Percentiles rank a stretch among this genome's conserved stretches.
Evolutionary conservation across 2,113 vertebrate species (phyloP).

Genomic region (Stegastes partitus): DNA sequence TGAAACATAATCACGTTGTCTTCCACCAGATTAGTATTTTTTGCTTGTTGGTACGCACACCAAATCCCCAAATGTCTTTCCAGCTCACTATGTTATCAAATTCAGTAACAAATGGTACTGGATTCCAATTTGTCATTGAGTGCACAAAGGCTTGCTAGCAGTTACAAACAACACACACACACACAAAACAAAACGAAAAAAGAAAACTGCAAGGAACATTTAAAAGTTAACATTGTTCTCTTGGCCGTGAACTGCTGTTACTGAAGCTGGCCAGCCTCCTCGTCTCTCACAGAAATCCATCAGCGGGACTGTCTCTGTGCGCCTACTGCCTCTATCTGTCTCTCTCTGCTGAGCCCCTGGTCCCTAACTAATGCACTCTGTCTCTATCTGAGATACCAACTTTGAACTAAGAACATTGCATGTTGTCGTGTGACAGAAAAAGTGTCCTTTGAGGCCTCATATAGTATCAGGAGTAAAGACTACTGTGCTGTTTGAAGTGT

Average conservation of each 20-base stretch:
- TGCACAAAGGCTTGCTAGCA: not conserved
- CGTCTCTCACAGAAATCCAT: slow-evolving; percentile 37
- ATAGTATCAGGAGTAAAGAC: slow-evolving; percentile 48
- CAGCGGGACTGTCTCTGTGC: slow-evolving; percentile 22
- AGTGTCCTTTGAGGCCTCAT: slow-evolving; percentile 35
- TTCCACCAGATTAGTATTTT: slow-evolving; percentile 12
- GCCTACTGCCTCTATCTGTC: slow-evolving; percentile 16
- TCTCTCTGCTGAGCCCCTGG: slow-evolving; percentile 11
- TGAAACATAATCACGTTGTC: slow-evolving; percentile 37
- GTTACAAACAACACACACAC: not conserved
- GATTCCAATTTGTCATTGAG: not conserved
- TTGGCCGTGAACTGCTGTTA: slow-evolving; percentile 7
- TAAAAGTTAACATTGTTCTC: slow-evolving; percentile 14
- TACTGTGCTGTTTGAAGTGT: slow-evolving; percentile 55
- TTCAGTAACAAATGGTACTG: not conserved
- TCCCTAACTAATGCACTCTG: slow-evolving; percentile 28
- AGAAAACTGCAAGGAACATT: slow-evolving; percentile 10
- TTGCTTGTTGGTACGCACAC: not conserved
- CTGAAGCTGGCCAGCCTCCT: slow-evolving; percentile 7
- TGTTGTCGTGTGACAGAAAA: slow-evolving; percentile 39
- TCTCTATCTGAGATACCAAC: slow-evolving; percentile 41
- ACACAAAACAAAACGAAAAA: not conserved
- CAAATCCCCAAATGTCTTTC: not conserved
- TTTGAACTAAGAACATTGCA: slow-evolving; percentile 49
- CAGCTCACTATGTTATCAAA: not conserved